Percentiles rank a stretch among this genome's conserved stretches.
Conservation (phyloP, 2,797 vertebrate genomes). For the Okamejei kenojei region DNA sequence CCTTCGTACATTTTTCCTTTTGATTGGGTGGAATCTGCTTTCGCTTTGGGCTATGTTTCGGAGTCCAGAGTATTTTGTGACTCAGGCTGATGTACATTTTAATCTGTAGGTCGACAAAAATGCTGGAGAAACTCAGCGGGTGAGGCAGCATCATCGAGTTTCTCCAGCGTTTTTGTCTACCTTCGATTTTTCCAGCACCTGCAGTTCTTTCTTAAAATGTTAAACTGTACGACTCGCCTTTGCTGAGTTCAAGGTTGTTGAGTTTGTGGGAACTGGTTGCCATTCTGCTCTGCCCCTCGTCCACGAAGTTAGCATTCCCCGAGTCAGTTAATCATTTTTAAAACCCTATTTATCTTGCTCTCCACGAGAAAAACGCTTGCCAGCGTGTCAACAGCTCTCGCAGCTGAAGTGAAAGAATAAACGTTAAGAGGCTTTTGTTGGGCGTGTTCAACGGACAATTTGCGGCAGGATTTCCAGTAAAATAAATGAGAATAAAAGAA, state of each 20-base stretch:
- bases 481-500: neutral
- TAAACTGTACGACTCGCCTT: neutral
- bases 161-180: too few species aligned
- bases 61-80: neutral
- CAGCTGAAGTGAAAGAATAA: neutral
- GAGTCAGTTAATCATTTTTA: neutral
- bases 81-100: neutral
- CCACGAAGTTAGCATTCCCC: neutral
- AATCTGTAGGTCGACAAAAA: neutral
- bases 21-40: neutral
- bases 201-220: neutral
- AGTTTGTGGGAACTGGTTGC: neutral
- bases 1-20: neutral
- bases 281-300: too few species aligned
- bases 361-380: too few species aligned
- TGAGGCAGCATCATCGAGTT: too few species aligned
- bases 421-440: neutral
- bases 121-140: too few species aligned
- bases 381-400: neutral
- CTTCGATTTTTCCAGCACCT: too few species aligned
- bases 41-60: neutral
- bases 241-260: neutral
- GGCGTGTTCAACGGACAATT: neutral
- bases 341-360: neutral
- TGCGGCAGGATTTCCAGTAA: neutral